Conservation (phyloP, 2,113 vertebrate genomes). For the Apaloderma vittatum region DNA sequence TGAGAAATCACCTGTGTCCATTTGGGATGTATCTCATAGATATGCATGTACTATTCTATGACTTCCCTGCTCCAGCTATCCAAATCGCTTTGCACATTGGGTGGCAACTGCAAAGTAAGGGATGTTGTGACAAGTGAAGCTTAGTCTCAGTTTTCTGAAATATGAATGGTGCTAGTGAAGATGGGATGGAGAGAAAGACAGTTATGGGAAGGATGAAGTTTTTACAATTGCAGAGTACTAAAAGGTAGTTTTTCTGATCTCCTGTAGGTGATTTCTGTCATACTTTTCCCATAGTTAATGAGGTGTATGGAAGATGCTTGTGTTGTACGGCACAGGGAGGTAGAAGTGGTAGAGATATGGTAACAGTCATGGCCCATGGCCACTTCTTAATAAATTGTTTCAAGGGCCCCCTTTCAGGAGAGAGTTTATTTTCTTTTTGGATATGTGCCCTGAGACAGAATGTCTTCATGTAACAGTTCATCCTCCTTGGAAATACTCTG, state of each 20-base stretch:
- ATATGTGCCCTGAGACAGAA: not conserved
- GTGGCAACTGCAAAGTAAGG: not conserved
- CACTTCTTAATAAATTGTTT: not conserved
- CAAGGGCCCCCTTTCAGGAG: not conserved
- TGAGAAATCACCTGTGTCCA: not conserved
- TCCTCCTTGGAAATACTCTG: not conserved
- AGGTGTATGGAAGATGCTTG: not conserved
- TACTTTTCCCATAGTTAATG: not conserved
- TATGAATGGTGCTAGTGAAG: not conserved
- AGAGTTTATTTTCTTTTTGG: not conserved
- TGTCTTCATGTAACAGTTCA: not conserved
- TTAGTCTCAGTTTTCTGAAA: not conserved
- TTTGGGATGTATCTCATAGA: not conserved
- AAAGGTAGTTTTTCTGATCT: not conserved
- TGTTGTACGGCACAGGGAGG: not conserved
- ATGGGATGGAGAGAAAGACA: not conserved
- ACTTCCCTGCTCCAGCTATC: not conserved
- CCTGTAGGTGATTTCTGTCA: not conserved
- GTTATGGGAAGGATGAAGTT: not conserved
- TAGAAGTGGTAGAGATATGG: not conserved
- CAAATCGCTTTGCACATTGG: not conserved
- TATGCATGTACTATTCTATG: not conserved
- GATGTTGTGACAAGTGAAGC: not conserved
- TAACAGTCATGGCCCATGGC: not conserved
- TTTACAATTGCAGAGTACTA: not conserved